Conservation (phyloP, 2,113 vertebrate genomes). For the Rhipidura dahli region DNA sequence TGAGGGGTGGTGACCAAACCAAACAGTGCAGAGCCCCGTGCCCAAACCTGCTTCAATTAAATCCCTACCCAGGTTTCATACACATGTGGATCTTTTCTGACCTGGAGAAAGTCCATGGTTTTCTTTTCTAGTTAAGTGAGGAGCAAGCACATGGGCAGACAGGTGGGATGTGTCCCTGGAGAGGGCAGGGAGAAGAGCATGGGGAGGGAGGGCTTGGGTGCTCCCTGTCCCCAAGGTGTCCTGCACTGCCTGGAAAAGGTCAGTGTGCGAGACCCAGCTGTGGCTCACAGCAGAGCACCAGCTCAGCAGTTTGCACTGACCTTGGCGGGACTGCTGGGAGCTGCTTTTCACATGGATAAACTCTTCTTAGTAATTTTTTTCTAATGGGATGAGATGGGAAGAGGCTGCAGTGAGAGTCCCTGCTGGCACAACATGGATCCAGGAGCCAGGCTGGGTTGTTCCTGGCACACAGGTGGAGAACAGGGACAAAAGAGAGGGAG, state of each 20-base stretch:
- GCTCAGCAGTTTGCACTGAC: background rate
- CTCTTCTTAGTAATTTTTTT: background rate
- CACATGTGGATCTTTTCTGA: background rate
- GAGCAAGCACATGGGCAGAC: background rate
- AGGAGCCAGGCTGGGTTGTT: background rate
- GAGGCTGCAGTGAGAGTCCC: background rate
- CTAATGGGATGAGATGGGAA: background rate
- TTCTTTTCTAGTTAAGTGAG: background rate
- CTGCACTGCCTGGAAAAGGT: background rate
- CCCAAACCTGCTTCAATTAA: slow-evolving; percentile 6
- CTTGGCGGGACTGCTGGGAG: background rate
- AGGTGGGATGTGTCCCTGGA: background rate
- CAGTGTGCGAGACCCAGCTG: background rate
- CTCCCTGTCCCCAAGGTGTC: background rate
- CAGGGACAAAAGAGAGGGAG: background rate
- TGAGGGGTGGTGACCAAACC: background rate
- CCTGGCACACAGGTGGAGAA: background rate
- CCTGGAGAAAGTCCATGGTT: background rate
- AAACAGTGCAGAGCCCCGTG: background rate
- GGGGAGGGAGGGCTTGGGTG: background rate
- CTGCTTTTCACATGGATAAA: background rate
- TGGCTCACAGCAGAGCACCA: background rate
- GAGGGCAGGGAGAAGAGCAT: background rate
- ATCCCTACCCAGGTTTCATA: background rate
- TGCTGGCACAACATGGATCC: background rate